Percentiles rank a stretch among this genome's conserved stretches.
phyloP scores from a whole-genome alignment of 1,140 invertebrate genomes.

The Oncopodura yosiiana region DNA sequence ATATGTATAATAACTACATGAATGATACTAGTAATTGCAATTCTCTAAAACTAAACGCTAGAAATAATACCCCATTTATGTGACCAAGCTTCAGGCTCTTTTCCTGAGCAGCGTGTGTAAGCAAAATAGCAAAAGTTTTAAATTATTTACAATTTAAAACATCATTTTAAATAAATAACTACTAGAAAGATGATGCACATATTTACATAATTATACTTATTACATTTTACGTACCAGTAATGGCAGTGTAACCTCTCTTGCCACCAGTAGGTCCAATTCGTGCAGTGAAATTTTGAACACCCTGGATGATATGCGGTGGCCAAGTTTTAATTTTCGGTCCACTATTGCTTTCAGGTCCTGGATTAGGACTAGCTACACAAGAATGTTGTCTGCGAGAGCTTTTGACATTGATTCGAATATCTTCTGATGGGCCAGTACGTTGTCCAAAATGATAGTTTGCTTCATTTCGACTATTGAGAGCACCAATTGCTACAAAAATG shows the following conservation, averaged over 20 bases:
- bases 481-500: conserved; percentile 80
- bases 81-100: too few species aligned
- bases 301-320: conserved; percentile 51
- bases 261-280: conserved; percentile 75
- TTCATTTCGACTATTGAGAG: conserved; percentile 63
- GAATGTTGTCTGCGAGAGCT: conserved; percentile 44
- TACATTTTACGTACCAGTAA: conserved; percentile 50
- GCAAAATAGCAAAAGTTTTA: neutral
- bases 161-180: too few species aligned
- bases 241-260: conserved; percentile 62
- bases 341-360: conserved; percentile 43
- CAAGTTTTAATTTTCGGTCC: conserved; percentile 52
- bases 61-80: too few species aligned
- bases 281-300: conserved; percentile 56
- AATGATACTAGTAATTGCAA: too few species aligned
- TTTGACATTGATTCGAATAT: conserved; percentile 64
- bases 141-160: too few species aligned
- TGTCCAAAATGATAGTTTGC: conserved; percentile 76
- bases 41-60: too few species aligned
- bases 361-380: conserved; percentile 44
- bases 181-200: neutral
- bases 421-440: conserved; percentile 47
- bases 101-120: neutral
- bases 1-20: too few species aligned
- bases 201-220: neutral